phyloP scores from a whole-genome alignment of 2,888 invertebrate species.

The Nezara viridula region DNA sequence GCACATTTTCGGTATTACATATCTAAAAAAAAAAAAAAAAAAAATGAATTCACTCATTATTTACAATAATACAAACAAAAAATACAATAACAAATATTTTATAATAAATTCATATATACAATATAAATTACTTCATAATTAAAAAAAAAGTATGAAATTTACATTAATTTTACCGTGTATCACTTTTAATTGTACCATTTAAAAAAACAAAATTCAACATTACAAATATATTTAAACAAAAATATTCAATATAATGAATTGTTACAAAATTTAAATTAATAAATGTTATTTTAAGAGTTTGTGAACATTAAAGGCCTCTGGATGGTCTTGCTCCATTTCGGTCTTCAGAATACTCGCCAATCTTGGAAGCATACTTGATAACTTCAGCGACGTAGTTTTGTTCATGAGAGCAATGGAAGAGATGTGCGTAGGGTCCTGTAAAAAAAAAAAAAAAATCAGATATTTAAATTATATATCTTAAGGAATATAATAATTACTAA shows the following conservation, averaged over 20 bases:
- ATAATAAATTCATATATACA: not conserved
- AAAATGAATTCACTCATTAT: not conserved
- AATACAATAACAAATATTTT: not conserved
- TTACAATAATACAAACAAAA: not conserved
- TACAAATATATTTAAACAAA: not conserved
- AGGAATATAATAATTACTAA: too few species aligned
- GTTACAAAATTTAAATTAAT: not conserved
- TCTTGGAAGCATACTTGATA: conserved; percentile 84
- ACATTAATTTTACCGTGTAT: not conserved
- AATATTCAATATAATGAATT: not conserved
- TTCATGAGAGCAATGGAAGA: conserved; percentile 90
- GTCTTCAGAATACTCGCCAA: conserved; percentile 71
- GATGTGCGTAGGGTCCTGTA: conserved; percentile 88
- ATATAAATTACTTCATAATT: not conserved
- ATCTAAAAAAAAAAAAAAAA: too few species aligned
- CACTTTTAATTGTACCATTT: too few species aligned
- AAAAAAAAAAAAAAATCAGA: conserved; percentile 67
- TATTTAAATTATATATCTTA: too few species aligned
- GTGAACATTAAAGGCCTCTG: not conserved
- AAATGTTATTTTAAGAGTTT: not conserved
- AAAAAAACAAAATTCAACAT: too few species aligned
- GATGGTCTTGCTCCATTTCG: not conserved
- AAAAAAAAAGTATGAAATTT: not conserved
- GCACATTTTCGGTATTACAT: not conserved
- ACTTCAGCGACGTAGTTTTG: conserved; percentile 91